phyloP scores from a whole-genome alignment of 2,113 vertebrate genomes.

The cat (Felis catus) region F.catus_Fca126_mat1.0 CM031416.1:118126001-118126500 shows the following conservation, averaged over 20 bases:
- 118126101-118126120: not conserved
- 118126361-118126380: not conserved
- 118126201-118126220: not conserved
- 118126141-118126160: fast-evolving
- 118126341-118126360: not conserved
- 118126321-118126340: not conserved
- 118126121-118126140: not conserved
- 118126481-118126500: not conserved
- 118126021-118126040: not conserved
- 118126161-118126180: not conserved
- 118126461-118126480: not conserved
- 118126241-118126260: not conserved
- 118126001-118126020: not conserved
- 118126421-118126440: not conserved
- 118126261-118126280: not conserved
- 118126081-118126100: not conserved
- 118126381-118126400: not conserved
- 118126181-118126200: not conserved
- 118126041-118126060: not conserved
- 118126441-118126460: not conserved
- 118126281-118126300: not conserved
- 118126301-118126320: not conserved
- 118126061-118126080: not conserved
- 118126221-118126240: not conserved
- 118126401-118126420: not conserved